These are phyloP conservation scores for Cataglyphis cursor DNA, from an alignment of 2,888 invertebrate species.

Conservation along the genomic window DNA sequence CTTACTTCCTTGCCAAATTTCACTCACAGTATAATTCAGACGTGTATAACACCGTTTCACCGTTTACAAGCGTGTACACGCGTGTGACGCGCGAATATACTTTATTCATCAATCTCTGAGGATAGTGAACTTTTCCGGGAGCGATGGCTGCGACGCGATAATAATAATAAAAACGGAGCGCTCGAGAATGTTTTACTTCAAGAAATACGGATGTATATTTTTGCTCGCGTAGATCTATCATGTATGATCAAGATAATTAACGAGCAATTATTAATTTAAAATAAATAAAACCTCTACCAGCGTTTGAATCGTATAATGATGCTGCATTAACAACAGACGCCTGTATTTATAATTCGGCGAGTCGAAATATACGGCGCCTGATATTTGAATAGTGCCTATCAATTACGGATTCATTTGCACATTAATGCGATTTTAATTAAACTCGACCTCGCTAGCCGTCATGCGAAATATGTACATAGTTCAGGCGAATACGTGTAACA, in stretches of 20 bases:
- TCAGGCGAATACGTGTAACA: slow-evolving; percentile 37
- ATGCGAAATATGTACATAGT: slow-evolving; percentile 34
- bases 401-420: slow-evolving; percentile 46
- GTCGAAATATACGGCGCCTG: not conserved
- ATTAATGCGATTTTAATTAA: slow-evolving; percentile 52
- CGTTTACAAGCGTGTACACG: not conserved
- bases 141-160: slow-evolving; percentile 47
- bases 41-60: slow-evolving; percentile 14
- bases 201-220: slow-evolving; percentile 21
- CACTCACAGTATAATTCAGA: slow-evolving; percentile 23
- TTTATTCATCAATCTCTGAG: slow-evolving; percentile 26
- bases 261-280: not conserved
- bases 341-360: not conserved
- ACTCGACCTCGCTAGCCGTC: slow-evolving; percentile 26
- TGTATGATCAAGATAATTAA: slow-evolving; percentile 24
- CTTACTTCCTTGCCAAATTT: slow-evolving; percentile 49
- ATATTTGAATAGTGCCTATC: slow-evolving; percentile 39
- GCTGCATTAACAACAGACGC: not conserved
- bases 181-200: slow-evolving; percentile 28
- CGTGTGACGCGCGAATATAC: slow-evolving; percentile 11
- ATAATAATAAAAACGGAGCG: slow-evolving; percentile 1
- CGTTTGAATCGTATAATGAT: not conserved
- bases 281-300: slow-evolving; percentile 7
- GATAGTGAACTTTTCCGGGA: slow-evolving; percentile 41
- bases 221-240: slow-evolving; percentile 26